These are phyloP conservation scores for Pantherophis alleghaniensis DNA, from an alignment of 2,797 vertebrate species.

Conservation along the genomic window DNA sequence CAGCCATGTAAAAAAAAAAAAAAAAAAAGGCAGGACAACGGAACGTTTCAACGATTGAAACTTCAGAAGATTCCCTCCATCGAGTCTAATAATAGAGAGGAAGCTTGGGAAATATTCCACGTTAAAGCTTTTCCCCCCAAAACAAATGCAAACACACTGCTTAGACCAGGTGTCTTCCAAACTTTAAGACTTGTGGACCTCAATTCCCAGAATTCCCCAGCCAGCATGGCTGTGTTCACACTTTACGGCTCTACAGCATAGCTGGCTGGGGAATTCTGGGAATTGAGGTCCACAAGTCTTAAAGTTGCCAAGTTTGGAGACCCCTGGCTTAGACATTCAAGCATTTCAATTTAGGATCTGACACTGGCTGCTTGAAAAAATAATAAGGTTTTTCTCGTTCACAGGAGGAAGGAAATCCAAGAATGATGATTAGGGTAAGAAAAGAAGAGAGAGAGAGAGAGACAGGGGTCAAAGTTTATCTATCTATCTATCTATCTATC, in stretches of 20 bases:
- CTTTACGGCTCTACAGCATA: too few species aligned
- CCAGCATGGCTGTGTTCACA: too few species aligned
- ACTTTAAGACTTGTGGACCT: too few species aligned
- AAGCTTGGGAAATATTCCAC: slow-evolving; percentile 26
- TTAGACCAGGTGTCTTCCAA: neutral
- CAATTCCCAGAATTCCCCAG: too few species aligned
- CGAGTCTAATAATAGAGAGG: slow-evolving; percentile 55
- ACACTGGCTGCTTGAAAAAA: too few species aligned
- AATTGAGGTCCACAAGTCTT: too few species aligned
- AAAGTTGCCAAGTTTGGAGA: too few species aligned
- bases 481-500: too few species aligned
- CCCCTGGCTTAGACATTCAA: too few species aligned
- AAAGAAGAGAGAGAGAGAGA: neutral
- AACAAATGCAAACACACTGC: neutral
- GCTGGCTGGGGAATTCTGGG: too few species aligned
- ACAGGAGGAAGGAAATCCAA: neutral
- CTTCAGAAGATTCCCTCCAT: slow-evolving; percentile 51
- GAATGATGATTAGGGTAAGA: neutral
- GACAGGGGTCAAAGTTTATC: too few species aligned
- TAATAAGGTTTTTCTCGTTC: neutral
- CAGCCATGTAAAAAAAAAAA: neutral
- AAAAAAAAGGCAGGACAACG: slow-evolving; percentile 14
- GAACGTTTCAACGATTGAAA: slow-evolving; percentile 47
- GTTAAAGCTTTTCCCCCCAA: slow-evolving; percentile 1
- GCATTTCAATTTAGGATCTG: neutral